Conservation (phyloP, 2,888 invertebrate species). For the Trissonchulus latispiculum region DNA sequence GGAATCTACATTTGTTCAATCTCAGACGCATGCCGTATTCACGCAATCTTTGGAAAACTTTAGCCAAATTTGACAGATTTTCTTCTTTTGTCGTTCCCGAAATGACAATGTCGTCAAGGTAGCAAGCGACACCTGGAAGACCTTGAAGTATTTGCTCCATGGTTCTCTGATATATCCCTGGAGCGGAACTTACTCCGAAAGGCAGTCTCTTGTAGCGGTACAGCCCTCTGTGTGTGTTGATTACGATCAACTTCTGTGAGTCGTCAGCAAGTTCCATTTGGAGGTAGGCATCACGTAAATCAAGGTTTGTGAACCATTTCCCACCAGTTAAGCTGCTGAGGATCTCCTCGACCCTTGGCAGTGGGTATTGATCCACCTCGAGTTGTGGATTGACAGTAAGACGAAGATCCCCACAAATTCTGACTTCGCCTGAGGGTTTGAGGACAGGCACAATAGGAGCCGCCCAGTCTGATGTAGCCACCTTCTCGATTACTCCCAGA, state of each 20-base stretch:
- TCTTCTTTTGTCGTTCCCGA: neutral
- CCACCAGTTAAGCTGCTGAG: constrained; percentile 25
- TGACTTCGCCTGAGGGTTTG: constrained; percentile 27
- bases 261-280: constrained; percentile 28
- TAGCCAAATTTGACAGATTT: neutral
- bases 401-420: constrained; percentile 34
- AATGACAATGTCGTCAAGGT: constrained; percentile 27
- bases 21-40: neutral
- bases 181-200: constrained; percentile 30
- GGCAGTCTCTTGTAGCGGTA: constrained; percentile 31
- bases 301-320: constrained; percentile 30
- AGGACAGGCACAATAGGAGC: constrained; percentile 32
- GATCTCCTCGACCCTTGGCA: constrained; percentile 27
- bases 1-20: neutral
- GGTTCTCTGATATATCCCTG: constrained; percentile 30
- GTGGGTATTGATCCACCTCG: constrained; percentile 25
- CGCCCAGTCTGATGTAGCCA: constrained; percentile 29
- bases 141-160: constrained; percentile 31
- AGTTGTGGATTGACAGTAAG: constrained; percentile 29
- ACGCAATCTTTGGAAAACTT: neutral
- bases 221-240: constrained; percentile 31
- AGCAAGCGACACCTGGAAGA: constrained; percentile 23
- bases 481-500: constrained; percentile 1
- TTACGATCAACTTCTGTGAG: constrained; percentile 26
- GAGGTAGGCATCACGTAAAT: constrained; percentile 32